phyloP scores from a whole-genome alignment of 2,113 vertebrate species.

The Neodon shergylaensis region DNA sequence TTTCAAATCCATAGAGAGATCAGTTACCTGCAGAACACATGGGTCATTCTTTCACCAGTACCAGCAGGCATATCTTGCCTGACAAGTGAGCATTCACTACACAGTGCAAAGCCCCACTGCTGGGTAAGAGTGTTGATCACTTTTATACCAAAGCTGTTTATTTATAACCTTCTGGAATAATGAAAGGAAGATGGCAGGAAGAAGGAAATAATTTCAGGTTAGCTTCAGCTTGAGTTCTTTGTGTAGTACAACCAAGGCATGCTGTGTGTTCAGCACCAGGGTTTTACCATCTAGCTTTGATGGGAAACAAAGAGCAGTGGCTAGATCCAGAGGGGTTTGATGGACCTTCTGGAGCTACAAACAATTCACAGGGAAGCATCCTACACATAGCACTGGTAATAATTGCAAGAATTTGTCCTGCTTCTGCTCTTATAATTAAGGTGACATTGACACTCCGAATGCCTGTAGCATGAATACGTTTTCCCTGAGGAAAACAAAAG shows the following conservation, averaged over 20 bases:
- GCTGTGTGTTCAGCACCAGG: neutral
- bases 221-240: neutral
- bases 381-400: neutral
- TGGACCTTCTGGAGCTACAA: neutral
- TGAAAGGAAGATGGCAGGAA: neutral
- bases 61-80: neutral
- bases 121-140: neutral
- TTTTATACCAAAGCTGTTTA: neutral
- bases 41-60: neutral
- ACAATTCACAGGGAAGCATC: neutral
- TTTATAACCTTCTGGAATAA: neutral
- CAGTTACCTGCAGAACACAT: neutral
- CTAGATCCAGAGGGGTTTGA: neutral
- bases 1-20: neutral
- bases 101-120: neutral
- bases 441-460: no score
- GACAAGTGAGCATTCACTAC: neutral
- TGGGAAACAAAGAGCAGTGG: neutral
- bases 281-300: neutral
- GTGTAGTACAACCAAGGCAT: neutral
- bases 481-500: neutral
- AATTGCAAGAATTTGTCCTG: neutral
- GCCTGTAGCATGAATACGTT: neutral
- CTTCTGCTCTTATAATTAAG: neutral
- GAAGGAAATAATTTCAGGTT: neutral